These are phyloP conservation scores for Eciton burchellii DNA, from an alignment of 1,140 invertebrate genomes.

Conservation along the genomic window DNA sequence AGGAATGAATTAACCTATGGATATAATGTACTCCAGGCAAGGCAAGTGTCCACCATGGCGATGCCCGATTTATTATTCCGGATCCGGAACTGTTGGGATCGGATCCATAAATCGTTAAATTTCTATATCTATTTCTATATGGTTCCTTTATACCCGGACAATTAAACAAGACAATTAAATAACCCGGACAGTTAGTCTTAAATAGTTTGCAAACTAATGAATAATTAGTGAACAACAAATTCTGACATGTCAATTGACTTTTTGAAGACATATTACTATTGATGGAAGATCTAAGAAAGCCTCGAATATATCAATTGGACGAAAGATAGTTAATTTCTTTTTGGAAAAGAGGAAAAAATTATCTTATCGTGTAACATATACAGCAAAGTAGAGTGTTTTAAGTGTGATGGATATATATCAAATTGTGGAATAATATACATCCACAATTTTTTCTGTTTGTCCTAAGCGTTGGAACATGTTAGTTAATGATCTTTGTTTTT, in stretches of 20 bases:
- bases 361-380: conserved; percentile 45
- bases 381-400: conserved; percentile 37
- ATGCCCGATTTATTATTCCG: too few relatives aligned
- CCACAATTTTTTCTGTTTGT: conserved; percentile 41
- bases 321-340: conserved; percentile 66
- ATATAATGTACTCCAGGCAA: too few relatives aligned
- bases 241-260: conserved; percentile 97
- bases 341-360: conserved; percentile 21
- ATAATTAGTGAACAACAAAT: conserved; percentile 97
- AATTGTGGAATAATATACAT: conserved; percentile 61
- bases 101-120: too few relatives aligned
- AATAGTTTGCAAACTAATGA: conserved; percentile 95
- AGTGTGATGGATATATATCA: conserved; percentile 47
- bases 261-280: conserved; percentile 98
- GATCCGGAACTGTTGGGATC: too few relatives aligned
- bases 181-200: conserved; percentile 92
- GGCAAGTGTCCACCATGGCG: too few relatives aligned
- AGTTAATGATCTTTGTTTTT: conserved; percentile 23
- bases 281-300: conserved; percentile 92
- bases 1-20: too few relatives aligned
- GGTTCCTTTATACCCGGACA: too few relatives aligned
- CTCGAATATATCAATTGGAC: conserved; percentile 74
- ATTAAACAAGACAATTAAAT: too few relatives aligned
- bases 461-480: background rate
- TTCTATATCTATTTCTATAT: too few relatives aligned